Percentiles rank a stretch among this genome's conserved stretches.
Conservation (phyloP, 92 coral and sea anemone species). For the Blastomussa wellsi region DNA sequence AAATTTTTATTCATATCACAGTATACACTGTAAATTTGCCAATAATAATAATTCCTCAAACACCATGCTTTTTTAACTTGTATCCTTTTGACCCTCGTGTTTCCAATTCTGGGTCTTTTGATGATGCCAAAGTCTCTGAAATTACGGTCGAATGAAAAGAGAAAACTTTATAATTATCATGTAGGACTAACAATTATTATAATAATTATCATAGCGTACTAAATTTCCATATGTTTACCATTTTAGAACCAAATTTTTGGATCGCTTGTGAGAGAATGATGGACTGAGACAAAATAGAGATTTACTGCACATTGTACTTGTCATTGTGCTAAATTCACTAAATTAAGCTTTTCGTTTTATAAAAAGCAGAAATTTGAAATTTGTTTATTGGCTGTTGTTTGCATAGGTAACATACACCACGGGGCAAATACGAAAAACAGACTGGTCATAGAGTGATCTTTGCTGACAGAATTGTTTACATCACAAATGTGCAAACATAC, state of each 20-base stretch:
- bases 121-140: background rate
- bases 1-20: constrained; percentile 46
- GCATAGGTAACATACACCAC: constrained; percentile 7
- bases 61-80: constrained; percentile 13
- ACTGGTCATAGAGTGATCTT: background rate
- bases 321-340: constrained; percentile 23
- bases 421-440: background rate
- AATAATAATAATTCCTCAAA: background rate
- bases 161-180: background rate
- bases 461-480: too few relatives aligned
- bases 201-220: constrained; percentile 8
- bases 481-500: too few relatives aligned
- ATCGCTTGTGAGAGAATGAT: constrained; percentile 6
- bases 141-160: background rate
- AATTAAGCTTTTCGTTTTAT: constrained; percentile 1
- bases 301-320: constrained; percentile 5
- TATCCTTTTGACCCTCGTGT: constrained; percentile 11
- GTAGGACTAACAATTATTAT: constrained; percentile 18
- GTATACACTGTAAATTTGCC: constrained; percentile 6
- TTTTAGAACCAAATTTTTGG: constrained; percentile 32
- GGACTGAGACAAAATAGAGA: constrained; percentile 20
- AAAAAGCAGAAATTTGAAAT: background rate
- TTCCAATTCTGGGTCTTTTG: constrained; percentile 1
- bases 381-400: constrained; percentile 31
- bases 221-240: constrained; percentile 3